These are phyloP conservation scores for Microctenopoma lineatum DNA, from an alignment of 2,797 vertebrate species.

Conservation along the genomic window DNA sequence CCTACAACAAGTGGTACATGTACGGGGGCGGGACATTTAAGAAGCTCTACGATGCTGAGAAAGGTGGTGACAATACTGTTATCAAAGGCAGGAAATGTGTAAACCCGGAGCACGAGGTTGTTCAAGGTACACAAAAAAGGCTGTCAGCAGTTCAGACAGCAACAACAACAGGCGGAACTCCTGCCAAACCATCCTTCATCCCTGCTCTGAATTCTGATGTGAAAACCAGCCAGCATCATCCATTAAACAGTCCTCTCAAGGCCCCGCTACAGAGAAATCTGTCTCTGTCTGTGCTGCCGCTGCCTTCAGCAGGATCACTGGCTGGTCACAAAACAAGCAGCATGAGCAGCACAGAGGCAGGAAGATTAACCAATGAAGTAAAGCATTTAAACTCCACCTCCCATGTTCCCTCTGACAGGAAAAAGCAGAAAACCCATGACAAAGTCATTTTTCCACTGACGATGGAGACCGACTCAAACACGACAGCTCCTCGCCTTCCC, in stretches of 20 bases:
- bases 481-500: slow-evolving; percentile 37
- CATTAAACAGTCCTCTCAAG: slow-evolving; percentile 46
- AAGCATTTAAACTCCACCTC: slow-evolving; percentile 39
- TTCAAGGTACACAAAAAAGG: slow-evolving; percentile 59
- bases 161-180: slow-evolving; percentile 23
- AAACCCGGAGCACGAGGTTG: slow-evolving; percentile 59
- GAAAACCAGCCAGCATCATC: slow-evolving; percentile 34
- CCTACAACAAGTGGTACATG: slow-evolving; percentile 97
- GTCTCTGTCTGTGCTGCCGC: slow-evolving; percentile 62
- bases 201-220: slow-evolving; percentile 43
- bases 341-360: slow-evolving; percentile 34
- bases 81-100: slow-evolving; percentile 72
- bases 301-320: slow-evolving; percentile 38
- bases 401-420: slow-evolving; percentile 87
- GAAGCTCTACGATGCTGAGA: slow-evolving; percentile 89
- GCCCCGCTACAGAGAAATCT: slow-evolving; percentile 59
- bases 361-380: slow-evolving; percentile 29
- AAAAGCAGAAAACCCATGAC: slow-evolving; percentile 88
- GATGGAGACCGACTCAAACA: slow-evolving; percentile 53
- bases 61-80: slow-evolving; percentile 60
- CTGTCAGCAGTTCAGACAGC: slow-evolving; percentile 29
- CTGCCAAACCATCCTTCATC: slow-evolving; percentile 31
- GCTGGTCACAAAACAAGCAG: slow-evolving; percentile 34
- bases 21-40: slow-evolving; percentile 93
- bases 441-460: slow-evolving; percentile 38